Conservation (phyloP, 92 coral and sea anemone species). For the Umimayanthus kanabou region DNA sequence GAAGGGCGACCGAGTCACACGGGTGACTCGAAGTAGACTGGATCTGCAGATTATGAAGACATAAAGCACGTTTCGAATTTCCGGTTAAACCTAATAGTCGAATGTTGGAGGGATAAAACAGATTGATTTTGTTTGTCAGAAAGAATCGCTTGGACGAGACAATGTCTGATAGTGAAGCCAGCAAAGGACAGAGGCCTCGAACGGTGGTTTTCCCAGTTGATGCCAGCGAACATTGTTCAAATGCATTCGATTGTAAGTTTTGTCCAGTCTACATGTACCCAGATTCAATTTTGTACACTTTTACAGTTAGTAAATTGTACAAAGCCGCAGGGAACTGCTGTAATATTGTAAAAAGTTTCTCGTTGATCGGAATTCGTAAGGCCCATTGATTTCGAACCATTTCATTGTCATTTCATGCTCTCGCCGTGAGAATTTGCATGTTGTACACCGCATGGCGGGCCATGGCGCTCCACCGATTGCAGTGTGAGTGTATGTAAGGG, state of each 20-base stretch:
- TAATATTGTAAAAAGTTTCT: too few relatives aligned
- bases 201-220: conserved; percentile 81
- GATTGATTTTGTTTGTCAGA: not conserved
- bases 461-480: too few relatives aligned
- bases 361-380: too few relatives aligned
- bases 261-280: not conserved
- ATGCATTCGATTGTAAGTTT: conserved; percentile 91
- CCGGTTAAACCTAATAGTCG: not conserved
- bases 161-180: conserved; percentile 24
- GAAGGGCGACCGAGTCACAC: too few relatives aligned
- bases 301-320: not conserved
- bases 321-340: not conserved
- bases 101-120: too few relatives aligned
- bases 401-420: too few relatives aligned
- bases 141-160: not conserved
- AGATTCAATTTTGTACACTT: not conserved
- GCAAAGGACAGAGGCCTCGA: conserved; percentile 28
- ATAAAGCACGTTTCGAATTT: too few relatives aligned
- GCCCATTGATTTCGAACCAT: not conserved
- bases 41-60: too few relatives aligned
- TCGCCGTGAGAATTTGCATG: too few relatives aligned
- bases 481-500: too few relatives aligned
- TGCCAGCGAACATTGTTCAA: conserved; percentile 76
- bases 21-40: too few relatives aligned
- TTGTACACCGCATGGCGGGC: too few relatives aligned